Conservation (phyloP, 2,113 vertebrate genomes). For the Microtus oregoni region DNA sequence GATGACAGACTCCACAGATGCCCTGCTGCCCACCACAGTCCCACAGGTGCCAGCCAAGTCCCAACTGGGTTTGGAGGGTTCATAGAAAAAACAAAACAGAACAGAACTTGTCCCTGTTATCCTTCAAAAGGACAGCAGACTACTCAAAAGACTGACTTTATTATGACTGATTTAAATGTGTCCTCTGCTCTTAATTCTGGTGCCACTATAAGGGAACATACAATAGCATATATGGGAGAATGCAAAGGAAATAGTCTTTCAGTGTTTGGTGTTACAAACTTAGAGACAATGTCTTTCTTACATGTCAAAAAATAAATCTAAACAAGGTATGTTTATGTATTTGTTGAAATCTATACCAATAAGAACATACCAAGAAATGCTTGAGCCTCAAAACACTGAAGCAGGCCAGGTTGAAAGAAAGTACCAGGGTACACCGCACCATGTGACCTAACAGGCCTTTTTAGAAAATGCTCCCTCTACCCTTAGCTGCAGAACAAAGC, state of each 20-base stretch:
- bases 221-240: background rate
- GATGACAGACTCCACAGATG: background rate
- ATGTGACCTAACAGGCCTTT: background rate
- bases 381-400: background rate
- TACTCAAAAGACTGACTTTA: background rate
- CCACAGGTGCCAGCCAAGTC: background rate
- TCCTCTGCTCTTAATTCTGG: background rate
- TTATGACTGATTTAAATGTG: background rate
- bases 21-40: no score
- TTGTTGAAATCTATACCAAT: background rate
- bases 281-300: no score
- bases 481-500: background rate
- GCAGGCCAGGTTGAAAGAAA: background rate
- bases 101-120: background rate
- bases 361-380: background rate
- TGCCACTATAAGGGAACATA: background rate
- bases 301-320: background rate
- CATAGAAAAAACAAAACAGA: background rate
- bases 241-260: slow-evolving; percentile 2
- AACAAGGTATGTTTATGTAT: background rate
- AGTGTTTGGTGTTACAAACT: background rate
- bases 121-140: background rate
- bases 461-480: background rate
- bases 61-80: background rate
- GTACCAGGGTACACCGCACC: background rate